Conservation (phyloP, 2,888 invertebrate species). For the Phoenoteleia sp. region DNA sequence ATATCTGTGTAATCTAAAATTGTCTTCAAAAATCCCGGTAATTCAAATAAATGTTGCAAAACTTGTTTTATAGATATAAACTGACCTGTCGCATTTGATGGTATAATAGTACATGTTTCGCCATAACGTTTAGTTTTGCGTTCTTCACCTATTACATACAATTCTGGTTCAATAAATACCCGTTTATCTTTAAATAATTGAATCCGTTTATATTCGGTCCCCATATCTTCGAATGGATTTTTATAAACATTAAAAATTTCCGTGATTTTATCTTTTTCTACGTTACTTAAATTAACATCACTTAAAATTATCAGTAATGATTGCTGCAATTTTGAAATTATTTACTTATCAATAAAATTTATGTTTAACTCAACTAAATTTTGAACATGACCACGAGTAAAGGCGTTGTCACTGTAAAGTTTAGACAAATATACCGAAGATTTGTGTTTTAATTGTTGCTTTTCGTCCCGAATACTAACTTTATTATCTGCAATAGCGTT, state of each 20-base stretch:
- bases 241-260: background rate
- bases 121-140: background rate
- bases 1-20: slow-evolving; percentile 36
- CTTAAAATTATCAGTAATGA: background rate
- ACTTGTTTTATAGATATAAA: slow-evolving; percentile 30
- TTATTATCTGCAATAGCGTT: too few species aligned
- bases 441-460: background rate
- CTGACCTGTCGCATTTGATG: slow-evolving; percentile 36
- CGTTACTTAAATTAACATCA: background rate
- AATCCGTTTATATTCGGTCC: background rate
- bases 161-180: slow-evolving; percentile 5
- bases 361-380: slow-evolving; percentile 13
- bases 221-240: background rate
- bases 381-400: slow-evolving; percentile 20
- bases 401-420: slow-evolving; percentile 28
- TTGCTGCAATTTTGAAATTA: slow-evolving; percentile 23
- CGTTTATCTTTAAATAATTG: background rate
- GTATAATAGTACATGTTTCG: background rate
- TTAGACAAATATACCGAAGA: slow-evolving; percentile 14
- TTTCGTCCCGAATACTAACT: too few species aligned
- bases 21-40: slow-evolving; percentile 14
- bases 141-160: slow-evolving; percentile 6
- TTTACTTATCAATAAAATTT: slow-evolving; percentile 13
- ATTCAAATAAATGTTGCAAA: slow-evolving; percentile 30
- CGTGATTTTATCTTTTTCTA: background rate